Conservation (phyloP, 2,888 invertebrate genomes). For the Cephalotes varians region DNA sequence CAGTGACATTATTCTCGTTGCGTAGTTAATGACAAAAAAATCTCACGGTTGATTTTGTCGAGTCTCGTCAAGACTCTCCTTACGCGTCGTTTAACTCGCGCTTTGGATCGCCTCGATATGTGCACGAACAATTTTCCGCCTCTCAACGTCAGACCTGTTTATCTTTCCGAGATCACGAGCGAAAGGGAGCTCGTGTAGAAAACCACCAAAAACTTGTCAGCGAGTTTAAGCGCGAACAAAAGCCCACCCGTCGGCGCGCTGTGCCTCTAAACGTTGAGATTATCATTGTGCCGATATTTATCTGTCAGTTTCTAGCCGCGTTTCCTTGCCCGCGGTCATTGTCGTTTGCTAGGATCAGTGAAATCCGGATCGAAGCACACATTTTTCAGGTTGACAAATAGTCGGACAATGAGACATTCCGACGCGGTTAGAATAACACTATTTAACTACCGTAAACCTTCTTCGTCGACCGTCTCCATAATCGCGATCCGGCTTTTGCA, state of each 20-base stretch:
- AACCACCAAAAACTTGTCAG: slow-evolving; percentile 74
- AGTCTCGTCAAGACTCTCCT: slow-evolving; percentile 42
- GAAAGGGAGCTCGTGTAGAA: slow-evolving; percentile 54
- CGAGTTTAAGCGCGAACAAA: slow-evolving; percentile 71
- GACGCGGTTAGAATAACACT: slow-evolving; percentile 72
- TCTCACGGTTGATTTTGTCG: slow-evolving; percentile 44
- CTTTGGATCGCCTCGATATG: slow-evolving; percentile 63
- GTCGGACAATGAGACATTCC: slow-evolving; percentile 71
- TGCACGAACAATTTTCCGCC: slow-evolving; percentile 78
- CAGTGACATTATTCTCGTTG: slow-evolving; percentile 16
- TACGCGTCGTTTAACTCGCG: slow-evolving; percentile 67
- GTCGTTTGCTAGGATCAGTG: slow-evolving; percentile 60
- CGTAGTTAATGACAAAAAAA: slow-evolving; percentile 46
- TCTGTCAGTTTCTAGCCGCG: slow-evolving; percentile 75
- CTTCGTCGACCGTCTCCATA: slow-evolving; percentile 16
- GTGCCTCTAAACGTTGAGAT: slow-evolving; percentile 75
- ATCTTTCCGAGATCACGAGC: slow-evolving; percentile 35
- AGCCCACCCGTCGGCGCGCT: slow-evolving; percentile 46
- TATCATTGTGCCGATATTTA: slow-evolving; percentile 82
- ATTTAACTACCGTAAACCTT: slow-evolving; percentile 70
- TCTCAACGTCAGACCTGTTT: slow-evolving; percentile 77
- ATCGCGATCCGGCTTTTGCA: slow-evolving; percentile 40
- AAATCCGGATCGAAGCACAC: slow-evolving; percentile 58
- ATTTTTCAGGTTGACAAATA: slow-evolving; percentile 74
- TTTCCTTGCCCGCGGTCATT: slow-evolving; percentile 50